Conservation (phyloP, 2,797 vertebrate genomes). For the Enteromius thamalakanensis region DNA sequence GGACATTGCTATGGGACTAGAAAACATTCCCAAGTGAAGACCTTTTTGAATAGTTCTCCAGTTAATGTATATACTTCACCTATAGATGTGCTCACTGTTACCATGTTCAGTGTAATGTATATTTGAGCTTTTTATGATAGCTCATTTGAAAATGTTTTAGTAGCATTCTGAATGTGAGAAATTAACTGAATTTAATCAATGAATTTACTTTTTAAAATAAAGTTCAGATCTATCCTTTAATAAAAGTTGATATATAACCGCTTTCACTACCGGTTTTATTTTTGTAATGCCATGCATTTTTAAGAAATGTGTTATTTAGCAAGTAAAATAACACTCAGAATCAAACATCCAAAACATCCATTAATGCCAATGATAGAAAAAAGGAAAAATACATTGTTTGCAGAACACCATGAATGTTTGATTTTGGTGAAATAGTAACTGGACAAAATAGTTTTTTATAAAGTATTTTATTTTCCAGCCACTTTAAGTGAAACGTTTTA, state of each 20-base stretch:
- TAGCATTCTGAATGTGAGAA: neutral
- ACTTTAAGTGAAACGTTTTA: conserved; percentile 21
- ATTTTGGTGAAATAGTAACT: neutral
- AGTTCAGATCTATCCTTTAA: neutral
- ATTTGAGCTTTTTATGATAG: conserved; percentile 3
- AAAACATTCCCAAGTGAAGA: conserved; percentile 69
- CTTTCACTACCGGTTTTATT: neutral
- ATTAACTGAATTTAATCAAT: neutral
- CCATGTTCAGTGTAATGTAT: neutral
- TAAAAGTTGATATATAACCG: neutral
- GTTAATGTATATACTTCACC: neutral
- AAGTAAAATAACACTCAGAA: neutral
- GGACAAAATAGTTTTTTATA: conserved; percentile 7
- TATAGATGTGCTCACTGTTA: neutral
- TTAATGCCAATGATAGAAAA: neutral
- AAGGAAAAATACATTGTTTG: neutral
- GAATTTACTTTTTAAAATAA: neutral
- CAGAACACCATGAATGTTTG: neutral
- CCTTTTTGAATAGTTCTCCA: neutral
- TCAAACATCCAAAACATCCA: neutral
- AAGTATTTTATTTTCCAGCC: conserved; percentile 53
- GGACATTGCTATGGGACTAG: conserved; percentile 75
- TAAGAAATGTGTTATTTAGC: neutral
- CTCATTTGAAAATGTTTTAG: neutral
- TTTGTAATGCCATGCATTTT: neutral